Evolutionary conservation across 2,888 invertebrate species (phyloP).

Genomic region (Panzeria rudis): DNA sequence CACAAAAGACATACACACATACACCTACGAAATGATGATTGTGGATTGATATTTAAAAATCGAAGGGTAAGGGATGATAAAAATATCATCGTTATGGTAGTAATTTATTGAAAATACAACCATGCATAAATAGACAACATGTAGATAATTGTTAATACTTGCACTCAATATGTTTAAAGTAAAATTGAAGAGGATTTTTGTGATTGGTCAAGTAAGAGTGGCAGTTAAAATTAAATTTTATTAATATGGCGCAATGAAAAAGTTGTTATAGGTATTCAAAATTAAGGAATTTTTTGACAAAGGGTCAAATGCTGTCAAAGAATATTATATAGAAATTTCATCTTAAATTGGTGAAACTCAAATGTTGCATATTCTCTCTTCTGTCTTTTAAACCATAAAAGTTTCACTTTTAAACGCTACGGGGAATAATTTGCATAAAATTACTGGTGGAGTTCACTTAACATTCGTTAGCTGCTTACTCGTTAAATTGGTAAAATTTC

Average conservation of each 20-base stretch:
- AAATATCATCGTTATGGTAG: conserved; percentile 65
- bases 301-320: no score
- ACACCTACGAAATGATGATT: not conserved
- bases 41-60: conserved; percentile 19
- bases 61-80: conserved; percentile 47
- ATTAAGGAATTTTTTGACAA: not conserved
- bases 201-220: not conserved
- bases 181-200: not conserved
- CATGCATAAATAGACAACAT: not conserved
- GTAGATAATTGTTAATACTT: not conserved
- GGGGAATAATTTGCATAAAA: no score
- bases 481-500: no score
- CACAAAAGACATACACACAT: not conserved
- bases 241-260: not conserved
- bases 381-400: no score
- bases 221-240: not conserved
- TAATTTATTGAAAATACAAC: conserved; percentile 62
- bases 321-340: no score
- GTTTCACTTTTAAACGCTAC: no score
- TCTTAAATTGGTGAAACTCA: no score
- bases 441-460: no score
- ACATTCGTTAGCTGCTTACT: no score
- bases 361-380: no score
- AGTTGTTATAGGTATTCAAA: no score
- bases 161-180: not conserved